Evolutionary conservation across 2,888 invertebrate genomes (phyloP).

Genomic region (Pollenia amentaria): DNA sequence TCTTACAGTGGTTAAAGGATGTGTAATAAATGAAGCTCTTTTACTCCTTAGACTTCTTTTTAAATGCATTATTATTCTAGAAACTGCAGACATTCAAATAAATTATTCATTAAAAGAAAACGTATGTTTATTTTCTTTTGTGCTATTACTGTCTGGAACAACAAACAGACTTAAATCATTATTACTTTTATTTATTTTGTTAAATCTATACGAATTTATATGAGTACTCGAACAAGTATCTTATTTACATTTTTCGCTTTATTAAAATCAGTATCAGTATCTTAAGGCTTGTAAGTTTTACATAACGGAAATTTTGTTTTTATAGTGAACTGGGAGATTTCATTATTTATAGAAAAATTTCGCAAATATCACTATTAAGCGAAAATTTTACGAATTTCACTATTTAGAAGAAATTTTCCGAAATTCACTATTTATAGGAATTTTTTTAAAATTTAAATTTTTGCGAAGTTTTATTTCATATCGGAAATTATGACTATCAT

Average conservation of each 20-base stretch:
- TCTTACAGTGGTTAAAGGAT: neutral
- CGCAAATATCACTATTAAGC: too few species aligned
- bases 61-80: neutral
- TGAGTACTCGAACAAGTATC: conserved; percentile 13
- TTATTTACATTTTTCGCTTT: neutral
- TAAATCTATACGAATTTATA: conserved; percentile 6
- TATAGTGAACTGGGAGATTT: too few species aligned
- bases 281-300: neutral
- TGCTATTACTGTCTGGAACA: conserved; percentile 14
- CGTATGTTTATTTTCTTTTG: neutral
- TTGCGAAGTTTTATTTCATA: too few species aligned
- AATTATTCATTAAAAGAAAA: conserved; percentile 30
- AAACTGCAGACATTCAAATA: neutral
- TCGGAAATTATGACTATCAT: too few species aligned
- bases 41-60: neutral
- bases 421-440: too few species aligned
- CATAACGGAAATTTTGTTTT: neutral
- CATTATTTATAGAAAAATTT: too few species aligned
- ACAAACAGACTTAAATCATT: neutral
- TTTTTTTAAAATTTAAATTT: too few species aligned
- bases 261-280: neutral
- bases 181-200: conserved; percentile 19
- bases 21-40: neutral
- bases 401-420: too few species aligned
- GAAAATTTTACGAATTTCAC: too few species aligned